These are phyloP conservation scores for Psilanteris sp. DNA, from an alignment of 1,140 invertebrate genomes.

Conservation along the genomic window DNA sequence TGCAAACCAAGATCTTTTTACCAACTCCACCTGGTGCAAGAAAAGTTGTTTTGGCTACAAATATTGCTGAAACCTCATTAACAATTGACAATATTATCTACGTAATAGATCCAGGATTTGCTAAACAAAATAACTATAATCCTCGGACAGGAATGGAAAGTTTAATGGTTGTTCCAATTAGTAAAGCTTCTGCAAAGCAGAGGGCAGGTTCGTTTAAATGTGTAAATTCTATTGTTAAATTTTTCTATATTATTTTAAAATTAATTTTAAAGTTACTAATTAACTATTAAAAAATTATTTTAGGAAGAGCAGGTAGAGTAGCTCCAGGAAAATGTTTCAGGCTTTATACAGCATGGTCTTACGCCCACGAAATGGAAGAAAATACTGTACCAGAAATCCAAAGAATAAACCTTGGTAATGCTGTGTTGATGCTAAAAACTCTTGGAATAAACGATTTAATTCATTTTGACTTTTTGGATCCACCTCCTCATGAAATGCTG, in stretches of 20 bases:
- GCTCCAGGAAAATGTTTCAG: constrained; percentile 99
- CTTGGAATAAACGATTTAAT: constrained; percentile 98
- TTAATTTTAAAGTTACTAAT: too few relatives aligned
- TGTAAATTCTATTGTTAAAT: too few relatives aligned
- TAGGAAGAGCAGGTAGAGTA: constrained; percentile 91
- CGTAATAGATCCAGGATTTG: constrained; percentile 99
- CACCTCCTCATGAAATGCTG: constrained; percentile 97
- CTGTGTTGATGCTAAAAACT: constrained; percentile 97
- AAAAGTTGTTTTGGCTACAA: constrained; percentile 98
- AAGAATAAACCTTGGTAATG: constrained; percentile 97
- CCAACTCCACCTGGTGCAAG: constrained; percentile 96
- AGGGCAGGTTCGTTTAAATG: constrained; percentile 85
- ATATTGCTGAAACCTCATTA: constrained; percentile 99
- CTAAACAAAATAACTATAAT: constrained; percentile 99
- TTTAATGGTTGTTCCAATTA: constrained; percentile 98
- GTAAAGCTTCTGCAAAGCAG: constrained; percentile 97
- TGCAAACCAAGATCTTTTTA: constrained; percentile 99
- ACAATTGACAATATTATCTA: constrained; percentile 99
- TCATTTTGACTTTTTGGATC: constrained; percentile 99
- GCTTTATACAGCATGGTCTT: constrained; percentile 98
- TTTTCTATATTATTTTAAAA: too few relatives aligned
- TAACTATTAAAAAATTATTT: too few relatives aligned
- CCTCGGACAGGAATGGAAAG: constrained; percentile 99
- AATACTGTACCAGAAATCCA: constrained; percentile 99
- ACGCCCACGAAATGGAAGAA: constrained; percentile 98